phyloP scores from a whole-genome alignment of 2,113 vertebrate species.

The Porphyrio hochstetteri region DNA sequence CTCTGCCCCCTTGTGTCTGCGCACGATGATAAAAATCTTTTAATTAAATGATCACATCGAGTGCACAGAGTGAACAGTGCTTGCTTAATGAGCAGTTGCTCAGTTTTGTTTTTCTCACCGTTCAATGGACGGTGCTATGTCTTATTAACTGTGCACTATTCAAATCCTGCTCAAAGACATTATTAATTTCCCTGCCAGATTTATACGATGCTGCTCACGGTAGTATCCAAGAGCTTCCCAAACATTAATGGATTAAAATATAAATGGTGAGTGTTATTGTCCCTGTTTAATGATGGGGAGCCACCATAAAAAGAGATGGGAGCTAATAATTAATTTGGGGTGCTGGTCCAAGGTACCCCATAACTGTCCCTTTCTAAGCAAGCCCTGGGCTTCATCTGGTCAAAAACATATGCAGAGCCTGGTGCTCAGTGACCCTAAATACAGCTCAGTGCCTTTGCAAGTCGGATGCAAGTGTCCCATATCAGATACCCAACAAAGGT shows the following conservation, averaged over 20 bases:
- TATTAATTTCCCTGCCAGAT: background rate
- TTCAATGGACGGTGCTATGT: conserved; percentile 10
- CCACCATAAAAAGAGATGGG: background rate
- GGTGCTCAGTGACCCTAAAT: background rate
- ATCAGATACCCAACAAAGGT: background rate
- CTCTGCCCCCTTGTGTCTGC: conserved; percentile 66
- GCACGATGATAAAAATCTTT: conserved; percentile 45
- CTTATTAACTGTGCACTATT: conserved; percentile 12
- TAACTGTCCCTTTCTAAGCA: background rate
- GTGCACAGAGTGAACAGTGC: conserved; percentile 59
- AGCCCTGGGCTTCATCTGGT: background rate
- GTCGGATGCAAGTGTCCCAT: background rate
- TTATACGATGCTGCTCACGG: background rate
- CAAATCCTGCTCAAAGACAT: conserved; percentile 5
- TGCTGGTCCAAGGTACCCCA: background rate
- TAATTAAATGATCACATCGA: conserved; percentile 60
- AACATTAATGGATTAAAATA: background rate
- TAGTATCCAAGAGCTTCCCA: background rate
- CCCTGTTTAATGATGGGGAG: background rate
- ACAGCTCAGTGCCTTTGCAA: background rate
- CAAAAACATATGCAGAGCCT: background rate
- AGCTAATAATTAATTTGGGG: background rate
- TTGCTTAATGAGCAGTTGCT: conserved; percentile 65
- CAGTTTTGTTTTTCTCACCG: conserved; percentile 22
- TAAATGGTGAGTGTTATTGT: background rate